Evolutionary conservation across 2,888 invertebrate genomes (phyloP).

Genomic region (Adelphocoris suturalis): DNA sequence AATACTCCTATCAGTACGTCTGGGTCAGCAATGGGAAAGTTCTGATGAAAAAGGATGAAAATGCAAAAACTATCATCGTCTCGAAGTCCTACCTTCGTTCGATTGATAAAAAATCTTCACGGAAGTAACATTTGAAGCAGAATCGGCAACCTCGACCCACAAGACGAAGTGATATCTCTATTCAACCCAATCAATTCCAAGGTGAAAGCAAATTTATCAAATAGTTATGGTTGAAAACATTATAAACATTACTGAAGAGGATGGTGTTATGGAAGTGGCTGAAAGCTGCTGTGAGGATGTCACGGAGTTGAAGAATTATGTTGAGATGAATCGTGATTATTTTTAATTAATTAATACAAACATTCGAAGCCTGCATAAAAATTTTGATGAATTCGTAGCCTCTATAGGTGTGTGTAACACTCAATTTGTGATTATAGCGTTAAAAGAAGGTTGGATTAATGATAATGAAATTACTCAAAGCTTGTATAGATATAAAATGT

Average conservation of each 20-base stretch:
- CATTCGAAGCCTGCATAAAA: too few species aligned
- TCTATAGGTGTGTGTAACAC: not conserved
- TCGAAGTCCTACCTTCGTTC: not conserved
- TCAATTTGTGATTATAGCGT: not conserved
- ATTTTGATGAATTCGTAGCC: constrained; percentile 15
- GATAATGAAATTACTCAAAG: not conserved
- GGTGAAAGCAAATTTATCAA: too few species aligned
- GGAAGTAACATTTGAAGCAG: not conserved
- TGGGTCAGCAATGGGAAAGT: constrained; percentile 23
- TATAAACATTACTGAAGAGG: too few species aligned
- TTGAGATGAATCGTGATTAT: too few species aligned
- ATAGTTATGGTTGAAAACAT: too few species aligned
- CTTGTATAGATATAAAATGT: not conserved
- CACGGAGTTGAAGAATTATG: too few species aligned
- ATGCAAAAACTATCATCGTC: not conserved
- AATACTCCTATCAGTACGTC: not conserved
- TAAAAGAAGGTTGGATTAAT: not conserved
- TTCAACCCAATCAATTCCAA: too few species aligned
- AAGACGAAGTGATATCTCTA: too few species aligned
- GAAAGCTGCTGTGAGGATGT: too few species aligned
- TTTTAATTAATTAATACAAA: too few species aligned
- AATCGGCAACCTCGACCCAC: too few species aligned
- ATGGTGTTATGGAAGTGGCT: too few species aligned
- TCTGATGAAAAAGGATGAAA: constrained; percentile 29
- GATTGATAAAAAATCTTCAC: constrained; percentile 17